Percentiles rank a stretch among this genome's conserved stretches.
phyloP scores from a whole-genome alignment of 2,113 vertebrate genomes.

The Sylvilagus bachmani region DNA sequence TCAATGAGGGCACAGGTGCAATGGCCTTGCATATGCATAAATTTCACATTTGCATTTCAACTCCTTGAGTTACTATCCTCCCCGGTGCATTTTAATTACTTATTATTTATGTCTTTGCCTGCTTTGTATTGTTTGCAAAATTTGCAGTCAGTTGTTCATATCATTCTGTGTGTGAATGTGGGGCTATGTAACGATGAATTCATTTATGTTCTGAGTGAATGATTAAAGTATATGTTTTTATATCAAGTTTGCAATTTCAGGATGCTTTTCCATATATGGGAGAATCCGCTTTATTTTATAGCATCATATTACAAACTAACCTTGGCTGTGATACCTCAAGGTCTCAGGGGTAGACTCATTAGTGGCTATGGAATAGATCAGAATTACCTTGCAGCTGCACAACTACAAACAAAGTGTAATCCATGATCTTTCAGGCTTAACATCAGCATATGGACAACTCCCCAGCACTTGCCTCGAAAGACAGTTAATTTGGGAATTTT shows the following conservation, averaged over 20 bases:
- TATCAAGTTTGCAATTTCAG: slow-evolving; percentile 76
- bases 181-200: slow-evolving; percentile 71
- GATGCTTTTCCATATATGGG: slow-evolving; percentile 73
- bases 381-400: slow-evolving; percentile 77
- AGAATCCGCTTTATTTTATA: slow-evolving; percentile 78
- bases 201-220: slow-evolving; percentile 78
- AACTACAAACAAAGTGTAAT: slow-evolving; percentile 84
- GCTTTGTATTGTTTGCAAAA: slow-evolving; percentile 77
- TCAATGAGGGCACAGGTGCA: slow-evolving; percentile 75
- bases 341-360: slow-evolving; percentile 85
- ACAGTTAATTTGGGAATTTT: slow-evolving; percentile 83
- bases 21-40: slow-evolving; percentile 52
- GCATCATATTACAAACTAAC: slow-evolving; percentile 82
- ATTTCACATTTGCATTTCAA: slow-evolving; percentile 81
- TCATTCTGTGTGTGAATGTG: slow-evolving; percentile 39
- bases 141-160: slow-evolving; percentile 77
- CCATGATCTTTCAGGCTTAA: slow-evolving; percentile 87
- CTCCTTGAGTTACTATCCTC: slow-evolving; percentile 81
- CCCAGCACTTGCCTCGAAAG: slow-evolving; percentile 65
- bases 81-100: slow-evolving; percentile 86
- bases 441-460: slow-evolving; percentile 85
- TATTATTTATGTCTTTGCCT: slow-evolving; percentile 85
- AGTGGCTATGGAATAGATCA: slow-evolving; percentile 79
- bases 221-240: slow-evolving; percentile 79
- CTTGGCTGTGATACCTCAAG: slow-evolving; percentile 86